These are phyloP conservation scores for Mycetomoellerius zeteki DNA, from an alignment of 1,140 invertebrate species.

Conservation along the genomic window DNA sequence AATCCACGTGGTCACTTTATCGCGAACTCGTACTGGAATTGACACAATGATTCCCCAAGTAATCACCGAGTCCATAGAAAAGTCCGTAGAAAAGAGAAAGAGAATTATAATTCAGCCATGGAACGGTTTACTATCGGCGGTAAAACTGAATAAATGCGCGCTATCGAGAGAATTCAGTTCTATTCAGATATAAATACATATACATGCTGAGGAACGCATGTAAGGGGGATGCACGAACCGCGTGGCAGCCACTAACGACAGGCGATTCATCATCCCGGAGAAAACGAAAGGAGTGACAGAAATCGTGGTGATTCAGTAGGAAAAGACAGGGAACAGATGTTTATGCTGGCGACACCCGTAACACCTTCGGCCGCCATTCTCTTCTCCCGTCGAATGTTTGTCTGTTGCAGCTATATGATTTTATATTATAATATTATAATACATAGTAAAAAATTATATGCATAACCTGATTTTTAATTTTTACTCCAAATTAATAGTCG, in stretches of 20 bases:
- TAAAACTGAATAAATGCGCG: slow-evolving; percentile 66
- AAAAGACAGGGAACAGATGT: slow-evolving; percentile 72
- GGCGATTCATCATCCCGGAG: slow-evolving; percentile 74
- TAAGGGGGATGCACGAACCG: not conserved
- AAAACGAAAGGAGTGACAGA: slow-evolving; percentile 76
- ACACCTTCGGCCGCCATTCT: not conserved
- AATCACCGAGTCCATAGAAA: slow-evolving; percentile 42
- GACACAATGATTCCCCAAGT: slow-evolving; percentile 48
- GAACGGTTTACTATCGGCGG: slow-evolving; percentile 63
- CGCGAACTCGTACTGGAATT: not conserved
- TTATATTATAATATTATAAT: not conserved
- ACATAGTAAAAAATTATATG: slow-evolving; percentile 5
- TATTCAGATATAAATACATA: slow-evolving; percentile 52
- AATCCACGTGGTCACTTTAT: slow-evolving; percentile 18
- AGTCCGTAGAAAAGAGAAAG: slow-evolving; percentile 2
- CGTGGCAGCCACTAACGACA: slow-evolving; percentile 71
- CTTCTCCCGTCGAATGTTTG: not conserved
- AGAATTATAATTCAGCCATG: slow-evolving; percentile 5
- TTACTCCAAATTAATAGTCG: not conserved
- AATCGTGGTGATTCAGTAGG: slow-evolving; percentile 76
- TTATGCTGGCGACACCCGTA: slow-evolving; percentile 20
- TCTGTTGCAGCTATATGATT: not conserved
- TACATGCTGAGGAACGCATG: not conserved
- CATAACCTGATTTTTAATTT: not conserved
- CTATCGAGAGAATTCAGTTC: slow-evolving; percentile 41